These are phyloP conservation scores for Esperia sulphurella DNA, from an alignment of 2,888 invertebrate species.

Conservation along the genomic window DNA sequence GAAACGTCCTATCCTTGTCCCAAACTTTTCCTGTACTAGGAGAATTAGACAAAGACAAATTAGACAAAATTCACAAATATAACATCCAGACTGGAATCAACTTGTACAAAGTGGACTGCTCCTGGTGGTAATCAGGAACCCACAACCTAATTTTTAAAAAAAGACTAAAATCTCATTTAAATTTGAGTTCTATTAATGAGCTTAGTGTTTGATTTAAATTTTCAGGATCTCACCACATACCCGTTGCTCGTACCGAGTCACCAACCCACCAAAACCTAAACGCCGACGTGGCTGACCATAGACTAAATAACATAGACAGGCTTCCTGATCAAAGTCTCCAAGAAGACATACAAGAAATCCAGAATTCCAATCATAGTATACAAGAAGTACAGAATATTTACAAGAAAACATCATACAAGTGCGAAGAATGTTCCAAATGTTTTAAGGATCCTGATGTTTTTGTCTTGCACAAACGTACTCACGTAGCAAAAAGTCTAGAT, in stretches of 20 bases:
- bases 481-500: slow-evolving; percentile 21
- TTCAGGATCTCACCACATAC: background rate
- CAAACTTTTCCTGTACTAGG: too few species aligned
- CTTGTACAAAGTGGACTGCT: too few species aligned
- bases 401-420: slow-evolving; percentile 38
- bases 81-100: too few species aligned
- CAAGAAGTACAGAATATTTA: background rate
- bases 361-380: background rate
- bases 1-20: too few species aligned
- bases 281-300: too few species aligned
- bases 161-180: too few species aligned
- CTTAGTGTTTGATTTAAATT: background rate
- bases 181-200: too few species aligned
- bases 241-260: background rate
- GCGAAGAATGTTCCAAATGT: slow-evolving; percentile 59
- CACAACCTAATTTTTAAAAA: too few species aligned
- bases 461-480: slow-evolving; percentile 50
- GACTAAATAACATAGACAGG: too few species aligned
- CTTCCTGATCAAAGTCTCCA: slow-evolving; percentile 7
- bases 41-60: too few species aligned
- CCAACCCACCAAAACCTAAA: background rate
- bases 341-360: slow-evolving; percentile 2
- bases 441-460: slow-evolving; percentile 71
- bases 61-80: too few species aligned
- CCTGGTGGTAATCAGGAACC: too few species aligned